A percentile compares a stretch with the other conserved stretches of the same genome.
Evolutionary conservation across 2,797 vertebrate species (phyloP).

Genomic region (Sebastes wilsoni): DNA sequence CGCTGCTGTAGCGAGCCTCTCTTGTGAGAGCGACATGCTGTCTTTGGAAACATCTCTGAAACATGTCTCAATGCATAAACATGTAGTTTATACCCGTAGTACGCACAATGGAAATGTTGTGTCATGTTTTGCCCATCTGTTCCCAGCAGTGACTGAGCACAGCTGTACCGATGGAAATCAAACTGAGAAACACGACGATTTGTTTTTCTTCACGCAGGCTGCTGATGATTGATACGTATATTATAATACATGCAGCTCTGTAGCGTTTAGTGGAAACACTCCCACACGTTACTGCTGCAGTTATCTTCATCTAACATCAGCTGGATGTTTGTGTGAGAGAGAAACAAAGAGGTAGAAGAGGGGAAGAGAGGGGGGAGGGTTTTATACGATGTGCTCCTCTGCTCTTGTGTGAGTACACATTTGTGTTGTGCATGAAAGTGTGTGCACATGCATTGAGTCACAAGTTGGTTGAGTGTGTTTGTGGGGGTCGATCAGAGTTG

Average conservation of each 20-base stretch:
- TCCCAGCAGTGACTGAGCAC: conserved; percentile 12
- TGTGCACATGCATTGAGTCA: neutral
- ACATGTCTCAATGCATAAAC: neutral
- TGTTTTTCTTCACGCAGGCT: rapidly evolving
- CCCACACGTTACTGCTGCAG: conserved; percentile 27
- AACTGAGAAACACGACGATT: neutral
- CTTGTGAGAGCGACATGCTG: rapidly evolving
- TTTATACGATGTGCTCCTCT: neutral
- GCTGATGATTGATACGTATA: neutral
- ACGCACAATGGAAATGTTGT: conserved; percentile 36
- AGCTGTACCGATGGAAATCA: neutral
- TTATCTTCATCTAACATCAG: conserved; percentile 46
- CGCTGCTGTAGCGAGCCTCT: neutral
- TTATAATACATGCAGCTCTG: neutral
- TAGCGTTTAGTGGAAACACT: conserved; percentile 43
- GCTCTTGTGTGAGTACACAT: neutral
- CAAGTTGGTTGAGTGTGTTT: neutral
- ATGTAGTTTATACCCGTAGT: neutral
- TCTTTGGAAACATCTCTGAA: conserved; percentile 32
- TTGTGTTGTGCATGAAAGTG: neutral
- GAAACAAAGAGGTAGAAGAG: conserved; percentile 4
- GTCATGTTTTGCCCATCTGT: neutral
- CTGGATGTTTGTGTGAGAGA: conserved; percentile 12
- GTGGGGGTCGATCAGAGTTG: conserved; percentile 1
- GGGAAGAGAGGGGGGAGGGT: neutral